Conservation (phyloP, 2,113 vertebrate species). For the Brachypodius melanocephalos region DNA sequence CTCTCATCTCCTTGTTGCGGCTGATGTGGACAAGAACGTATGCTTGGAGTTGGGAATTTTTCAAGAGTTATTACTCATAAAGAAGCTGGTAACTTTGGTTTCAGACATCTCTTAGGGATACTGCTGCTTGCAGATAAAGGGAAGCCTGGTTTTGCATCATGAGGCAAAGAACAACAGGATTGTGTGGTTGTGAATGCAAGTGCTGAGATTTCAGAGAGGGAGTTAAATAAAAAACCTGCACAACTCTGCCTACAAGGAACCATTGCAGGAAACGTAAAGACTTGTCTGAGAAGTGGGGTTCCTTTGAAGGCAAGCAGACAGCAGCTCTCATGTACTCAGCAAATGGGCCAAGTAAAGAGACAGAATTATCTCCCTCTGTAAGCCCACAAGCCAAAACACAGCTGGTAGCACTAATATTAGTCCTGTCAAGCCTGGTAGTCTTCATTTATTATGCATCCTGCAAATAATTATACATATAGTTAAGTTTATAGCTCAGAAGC, state of each 20-base stretch:
- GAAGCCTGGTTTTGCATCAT: not conserved
- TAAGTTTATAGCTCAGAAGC: not conserved
- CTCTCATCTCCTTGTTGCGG: not conserved
- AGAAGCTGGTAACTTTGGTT: not conserved
- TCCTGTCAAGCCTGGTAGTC: not conserved
- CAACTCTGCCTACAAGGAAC: not conserved
- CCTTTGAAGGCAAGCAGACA: not conserved
- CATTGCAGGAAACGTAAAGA: not conserved
- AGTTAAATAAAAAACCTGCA: not conserved
- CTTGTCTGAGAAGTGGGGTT: slow-evolving; percentile 3
- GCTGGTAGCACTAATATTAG: not conserved
- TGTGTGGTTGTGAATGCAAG: not conserved
- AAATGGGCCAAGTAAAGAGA: not conserved
- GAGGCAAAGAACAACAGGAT: not conserved
- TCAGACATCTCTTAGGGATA: not conserved
- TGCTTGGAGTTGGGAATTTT: not conserved
- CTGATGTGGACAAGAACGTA: not conserved
- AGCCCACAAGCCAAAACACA: slow-evolving; percentile 38
- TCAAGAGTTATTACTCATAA: not conserved
- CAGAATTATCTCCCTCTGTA: not conserved
- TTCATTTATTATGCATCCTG: not conserved
- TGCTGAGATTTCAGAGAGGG: not conserved
- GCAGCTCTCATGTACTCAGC: not conserved
- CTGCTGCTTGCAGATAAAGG: not conserved
- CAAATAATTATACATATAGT: not conserved